Evolutionary conservation across 2,113 vertebrate species (phyloP), one percentile per base, ranked within the genome.

Genomic region (Ciconia maguari): DNA sequence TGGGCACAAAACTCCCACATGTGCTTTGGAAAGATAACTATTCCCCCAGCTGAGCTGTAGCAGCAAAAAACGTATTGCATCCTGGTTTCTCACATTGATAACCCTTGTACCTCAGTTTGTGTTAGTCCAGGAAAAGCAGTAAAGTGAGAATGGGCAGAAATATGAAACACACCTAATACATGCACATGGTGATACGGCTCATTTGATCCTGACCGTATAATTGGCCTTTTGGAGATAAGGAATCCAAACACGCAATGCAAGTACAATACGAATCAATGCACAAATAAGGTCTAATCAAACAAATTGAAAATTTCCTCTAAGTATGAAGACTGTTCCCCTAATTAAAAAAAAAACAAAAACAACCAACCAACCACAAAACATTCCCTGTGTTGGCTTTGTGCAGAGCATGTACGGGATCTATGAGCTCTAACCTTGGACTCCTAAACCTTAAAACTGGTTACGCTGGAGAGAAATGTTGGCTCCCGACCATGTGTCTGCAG

Each of bases 1-100:
- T 89, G 58, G 70, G 91, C 70, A 86, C 26, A 61, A 70, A 96
- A 94, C 89, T 87, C 93, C 91, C 71, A 82, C 87, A 19, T 12
- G 29, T 76, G 32, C 81, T 91, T 91, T 85, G 79, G 77, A 94
- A 94, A 85, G 51, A 72, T 24, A 89, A 80, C 71, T 69, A 48
- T 60, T 88, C 32, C 16, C 30, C 51, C 42, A 72, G 62, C 51
- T 83, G 25, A 91, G 71, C 38, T 83, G 36, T 16, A 80, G 77
- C 66, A 60, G 54, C 24, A 78, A 49, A 79, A 34, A 66, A 55
- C 69, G 18, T 20, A 55, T 48, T 32, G 57, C 49, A 71, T 20
- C 49, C 41, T 44, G 27, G 6, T 75, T 93, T 93, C n/a, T 83
- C 32, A 66, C 38, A 71, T 74, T 51, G 49, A 32, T 75, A 94